Percentiles rank a stretch among this genome's conserved stretches.
These are phyloP conservation scores for Alca torda DNA, from an alignment of 2,797 vertebrate genomes.

Conservation along the genomic window DNA sequence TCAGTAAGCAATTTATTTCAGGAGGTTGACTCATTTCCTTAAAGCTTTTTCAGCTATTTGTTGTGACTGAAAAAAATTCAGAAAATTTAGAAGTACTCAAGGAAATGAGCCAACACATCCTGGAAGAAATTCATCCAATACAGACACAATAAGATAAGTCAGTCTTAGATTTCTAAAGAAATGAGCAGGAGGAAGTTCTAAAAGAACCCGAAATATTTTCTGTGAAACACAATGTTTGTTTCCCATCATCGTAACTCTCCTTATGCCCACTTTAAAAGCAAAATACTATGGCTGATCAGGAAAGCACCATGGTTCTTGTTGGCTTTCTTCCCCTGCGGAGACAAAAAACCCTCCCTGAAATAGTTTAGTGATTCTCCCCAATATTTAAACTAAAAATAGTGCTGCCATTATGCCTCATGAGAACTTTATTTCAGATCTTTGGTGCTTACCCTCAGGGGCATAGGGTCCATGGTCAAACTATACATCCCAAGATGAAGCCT, in stretches of 20 bases:
- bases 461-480: background rate
- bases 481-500: background rate
- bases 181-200: slow-evolving; percentile 3
- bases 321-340: background rate
- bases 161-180: slow-evolving; percentile 18
- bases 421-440: background rate
- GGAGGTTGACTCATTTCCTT: slow-evolving; percentile 76
- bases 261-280: background rate
- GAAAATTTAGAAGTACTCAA: slow-evolving; percentile 70
- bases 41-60: slow-evolving; percentile 68
- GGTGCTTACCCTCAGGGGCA: background rate
- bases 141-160: slow-evolving; percentile 57
- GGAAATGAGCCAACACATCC: slow-evolving; percentile 78
- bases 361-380: background rate
- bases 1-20: slow-evolving; percentile 70
- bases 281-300: background rate
- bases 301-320: background rate
- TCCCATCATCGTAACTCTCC: background rate
- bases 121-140: slow-evolving; percentile 67
- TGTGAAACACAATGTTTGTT: slow-evolving; percentile 22
- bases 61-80: slow-evolving; percentile 63
- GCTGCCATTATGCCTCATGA: background rate
- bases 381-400: background rate
- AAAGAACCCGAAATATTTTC: slow-evolving; percentile 31
- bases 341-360: background rate